Conservation (phyloP, 2,113 vertebrate genomes). For the Aphelocoma coerulescens region DNA sequence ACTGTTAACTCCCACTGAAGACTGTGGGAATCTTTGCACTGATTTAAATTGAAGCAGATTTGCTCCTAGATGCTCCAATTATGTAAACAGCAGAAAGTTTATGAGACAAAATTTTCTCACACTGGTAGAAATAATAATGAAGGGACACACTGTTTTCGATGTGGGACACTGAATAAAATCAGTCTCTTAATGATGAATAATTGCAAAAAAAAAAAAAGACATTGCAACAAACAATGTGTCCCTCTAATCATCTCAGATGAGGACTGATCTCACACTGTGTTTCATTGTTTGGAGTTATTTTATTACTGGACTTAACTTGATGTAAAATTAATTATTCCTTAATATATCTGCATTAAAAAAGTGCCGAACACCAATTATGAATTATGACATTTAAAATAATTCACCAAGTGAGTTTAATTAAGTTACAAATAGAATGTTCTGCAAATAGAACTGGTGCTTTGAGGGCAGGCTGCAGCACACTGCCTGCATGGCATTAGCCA, state of each 20-base stretch:
- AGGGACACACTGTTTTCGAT: neutral
- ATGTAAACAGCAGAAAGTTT: neutral
- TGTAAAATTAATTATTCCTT: conserved; percentile 5
- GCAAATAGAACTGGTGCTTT: neutral
- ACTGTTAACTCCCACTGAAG: neutral
- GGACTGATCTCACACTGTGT: neutral
- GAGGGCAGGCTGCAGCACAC: neutral
- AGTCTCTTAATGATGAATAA: neutral
- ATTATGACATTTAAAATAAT: conserved; percentile 27
- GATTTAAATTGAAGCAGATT: neutral
- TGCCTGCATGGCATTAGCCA: neutral
- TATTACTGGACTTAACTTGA: neutral
- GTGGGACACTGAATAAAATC: neutral
- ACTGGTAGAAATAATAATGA: neutral
- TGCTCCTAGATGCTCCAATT: neutral
- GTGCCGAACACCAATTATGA: neutral
- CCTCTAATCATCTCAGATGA: neutral
- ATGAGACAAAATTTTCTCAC: neutral
- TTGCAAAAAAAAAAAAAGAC: neutral
- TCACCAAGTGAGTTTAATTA: conserved; percentile 16
- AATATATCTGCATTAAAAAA: neutral
- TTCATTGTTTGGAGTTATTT: neutral
- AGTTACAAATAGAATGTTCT: conserved; percentile 4
- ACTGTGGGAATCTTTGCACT: neutral
- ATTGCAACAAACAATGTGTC: neutral